Conservation (phyloP, 2,888 invertebrate species). For the Caenorhabditis sp. region DNA sequence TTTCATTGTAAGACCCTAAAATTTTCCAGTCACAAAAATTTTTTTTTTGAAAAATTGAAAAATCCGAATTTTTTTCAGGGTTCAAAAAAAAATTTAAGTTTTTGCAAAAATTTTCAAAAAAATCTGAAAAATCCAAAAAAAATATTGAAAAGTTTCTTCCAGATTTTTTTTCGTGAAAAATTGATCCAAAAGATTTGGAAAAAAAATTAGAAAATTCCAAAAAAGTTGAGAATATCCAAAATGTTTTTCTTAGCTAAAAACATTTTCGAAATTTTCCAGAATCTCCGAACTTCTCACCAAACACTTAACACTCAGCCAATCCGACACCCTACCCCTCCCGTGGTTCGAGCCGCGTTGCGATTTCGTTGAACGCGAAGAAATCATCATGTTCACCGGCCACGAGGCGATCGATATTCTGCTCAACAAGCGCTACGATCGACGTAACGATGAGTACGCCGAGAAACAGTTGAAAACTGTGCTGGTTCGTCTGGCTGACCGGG, state of each 20-base stretch:
- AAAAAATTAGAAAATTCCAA: too few species aligned
- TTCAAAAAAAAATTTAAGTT: too few species aligned
- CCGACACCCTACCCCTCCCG: slow-evolving; percentile 79
- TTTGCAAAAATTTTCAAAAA: too few species aligned
- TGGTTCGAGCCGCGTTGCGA: slow-evolving; percentile 82
- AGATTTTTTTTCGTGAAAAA: too few species aligned
- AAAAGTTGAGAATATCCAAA: too few species aligned
- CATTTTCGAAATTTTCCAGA: slow-evolving; percentile 59
- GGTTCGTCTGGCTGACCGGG: slow-evolving; percentile 46
- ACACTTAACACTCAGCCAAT: slow-evolving; percentile 77
- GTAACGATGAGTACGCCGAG: slow-evolving; percentile 28
- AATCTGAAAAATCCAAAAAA: too few species aligned
- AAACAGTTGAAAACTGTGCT: slow-evolving; percentile 42
- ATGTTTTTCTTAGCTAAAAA: background rate
- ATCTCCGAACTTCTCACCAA: slow-evolving; percentile 76
- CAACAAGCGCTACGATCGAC: slow-evolving; percentile 22
- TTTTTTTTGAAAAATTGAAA: too few species aligned
- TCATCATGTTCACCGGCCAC: slow-evolving; percentile 24
- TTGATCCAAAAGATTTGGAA: too few species aligned
- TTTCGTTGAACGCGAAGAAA: slow-evolving; percentile 23
- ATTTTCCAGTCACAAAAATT: too few species aligned
- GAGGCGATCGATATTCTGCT: slow-evolving; percentile 29
- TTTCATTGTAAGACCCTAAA: too few species aligned
- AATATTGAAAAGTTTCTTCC: too few species aligned
- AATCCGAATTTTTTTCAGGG: too few species aligned